These are phyloP conservation scores for Chaetorhynchus papuensis DNA, from an alignment of 2,113 vertebrate species.

Conservation along the genomic window DNA sequence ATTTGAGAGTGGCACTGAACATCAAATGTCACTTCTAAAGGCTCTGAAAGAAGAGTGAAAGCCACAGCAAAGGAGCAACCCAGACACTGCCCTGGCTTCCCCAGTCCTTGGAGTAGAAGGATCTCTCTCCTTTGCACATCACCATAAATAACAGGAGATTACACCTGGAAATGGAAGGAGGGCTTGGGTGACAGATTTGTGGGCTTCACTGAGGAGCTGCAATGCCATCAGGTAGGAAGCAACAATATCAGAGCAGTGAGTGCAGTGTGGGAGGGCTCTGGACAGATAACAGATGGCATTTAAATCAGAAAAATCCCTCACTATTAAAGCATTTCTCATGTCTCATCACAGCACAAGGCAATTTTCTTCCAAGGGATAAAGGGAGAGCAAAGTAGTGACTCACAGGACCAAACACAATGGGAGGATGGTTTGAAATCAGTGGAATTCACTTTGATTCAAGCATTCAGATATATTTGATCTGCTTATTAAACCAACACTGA, in stretches of 20 bases:
- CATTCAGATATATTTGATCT: constrained; percentile 6
- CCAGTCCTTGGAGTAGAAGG: background rate
- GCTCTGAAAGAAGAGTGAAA: background rate
- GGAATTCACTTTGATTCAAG: background rate
- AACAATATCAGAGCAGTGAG: background rate
- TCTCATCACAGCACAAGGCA: background rate
- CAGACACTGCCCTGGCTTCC: background rate
- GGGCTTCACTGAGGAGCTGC: background rate
- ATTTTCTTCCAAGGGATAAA: background rate
- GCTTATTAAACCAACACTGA: constrained; percentile 7
- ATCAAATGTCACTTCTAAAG: rapidly evolving
- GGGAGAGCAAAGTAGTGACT: background rate
- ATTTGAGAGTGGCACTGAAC: background rate
- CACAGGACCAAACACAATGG: background rate
- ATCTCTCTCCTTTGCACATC: background rate
- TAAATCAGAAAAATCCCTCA: background rate
- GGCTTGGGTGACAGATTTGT: background rate
- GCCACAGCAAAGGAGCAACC: background rate
- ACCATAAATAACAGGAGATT: background rate
- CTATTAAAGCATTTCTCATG: background rate
- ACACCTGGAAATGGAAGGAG: background rate
- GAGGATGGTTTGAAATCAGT: background rate
- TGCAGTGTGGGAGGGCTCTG: background rate
- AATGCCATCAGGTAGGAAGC: background rate
- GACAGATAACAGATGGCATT: background rate